Evolutionary conservation across 2,888 invertebrate species (phyloP).

Genomic region (Sthenelais limicola): DNA sequence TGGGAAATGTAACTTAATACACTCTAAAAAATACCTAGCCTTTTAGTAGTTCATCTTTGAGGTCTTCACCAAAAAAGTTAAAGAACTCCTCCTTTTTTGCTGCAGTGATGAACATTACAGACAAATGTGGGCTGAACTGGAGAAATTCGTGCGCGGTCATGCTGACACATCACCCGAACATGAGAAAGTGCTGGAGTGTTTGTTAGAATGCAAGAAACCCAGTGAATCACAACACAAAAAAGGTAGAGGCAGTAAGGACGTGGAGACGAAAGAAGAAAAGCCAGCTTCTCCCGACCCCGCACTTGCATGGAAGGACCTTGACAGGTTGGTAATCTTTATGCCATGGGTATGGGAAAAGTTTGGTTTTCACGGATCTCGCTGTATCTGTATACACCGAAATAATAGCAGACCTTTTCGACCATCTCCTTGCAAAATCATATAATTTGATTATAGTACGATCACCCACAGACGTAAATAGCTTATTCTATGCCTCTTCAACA

Average conservation of each 20-base stretch:
- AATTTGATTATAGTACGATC: too few relatives aligned
- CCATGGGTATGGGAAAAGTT: not conserved
- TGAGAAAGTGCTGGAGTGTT: conserved; percentile 68
- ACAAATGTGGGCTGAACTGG: conserved; percentile 90
- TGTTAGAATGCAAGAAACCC: conserved; percentile 83
- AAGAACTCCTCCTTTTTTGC: too few relatives aligned
- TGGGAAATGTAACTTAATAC: too few relatives aligned
- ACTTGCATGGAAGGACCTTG: conserved; percentile 65
- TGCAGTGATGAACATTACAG: conserved; percentile 89
- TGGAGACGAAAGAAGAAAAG: conserved; percentile 73
- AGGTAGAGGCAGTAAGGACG: conserved; percentile 46
- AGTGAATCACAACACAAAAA: conserved; percentile 56
- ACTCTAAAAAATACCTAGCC: too few relatives aligned
- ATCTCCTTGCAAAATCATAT: too few relatives aligned
- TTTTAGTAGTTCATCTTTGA: too few relatives aligned
- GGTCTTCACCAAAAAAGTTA: too few relatives aligned
- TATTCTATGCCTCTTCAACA: too few relatives aligned
- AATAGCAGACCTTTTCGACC: too few relatives aligned
- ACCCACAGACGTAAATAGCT: too few relatives aligned
- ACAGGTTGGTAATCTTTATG: conserved; percentile 58
- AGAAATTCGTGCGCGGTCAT: conserved; percentile 85
- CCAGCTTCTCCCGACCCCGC: conserved; percentile 55
- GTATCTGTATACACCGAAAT: too few relatives aligned
- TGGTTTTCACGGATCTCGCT: not conserved
- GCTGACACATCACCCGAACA: conserved; percentile 83